Conservation (phyloP, 2,888 invertebrate genomes). For the Drosophila pseudotakahashii region DNA sequence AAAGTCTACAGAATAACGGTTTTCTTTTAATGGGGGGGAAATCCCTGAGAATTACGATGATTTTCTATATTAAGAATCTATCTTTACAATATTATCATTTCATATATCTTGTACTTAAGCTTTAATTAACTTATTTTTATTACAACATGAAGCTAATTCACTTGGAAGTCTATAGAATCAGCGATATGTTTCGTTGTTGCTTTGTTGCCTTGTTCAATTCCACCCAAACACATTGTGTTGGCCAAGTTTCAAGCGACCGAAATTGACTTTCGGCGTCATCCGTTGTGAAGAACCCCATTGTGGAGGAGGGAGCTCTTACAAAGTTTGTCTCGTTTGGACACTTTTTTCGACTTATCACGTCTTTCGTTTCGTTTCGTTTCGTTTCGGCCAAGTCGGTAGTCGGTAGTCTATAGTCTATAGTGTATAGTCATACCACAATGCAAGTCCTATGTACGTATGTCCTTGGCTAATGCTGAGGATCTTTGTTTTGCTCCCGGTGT, state of each 20-base stretch:
- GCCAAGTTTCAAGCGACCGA: not conserved
- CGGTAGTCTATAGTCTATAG: too few species aligned
- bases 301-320: not conserved
- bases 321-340: constrained; percentile 4
- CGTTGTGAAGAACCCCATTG: not conserved
- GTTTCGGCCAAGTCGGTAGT: not conserved
- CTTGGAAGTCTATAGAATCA: not conserved
- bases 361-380: too few species aligned
- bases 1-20: not conserved
- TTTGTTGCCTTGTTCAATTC: not conserved
- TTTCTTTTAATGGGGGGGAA: too few species aligned
- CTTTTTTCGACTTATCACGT: constrained; percentile 4
- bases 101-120: too few species aligned
- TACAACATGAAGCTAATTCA: not conserved
- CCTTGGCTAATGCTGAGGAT: constrained; percentile 5
- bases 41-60: too few species aligned
- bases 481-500: constrained; percentile 2
- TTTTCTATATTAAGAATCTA: too few species aligned
- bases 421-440: not conserved
- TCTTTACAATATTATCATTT: too few species aligned
- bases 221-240: not conserved
- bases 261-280: constrained; percentile 2
- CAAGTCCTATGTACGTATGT: not conserved
- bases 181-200: not conserved
- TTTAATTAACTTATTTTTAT: not conserved